These are phyloP conservation scores for Pachycephus smyrnensis DNA, from an alignment of 2,888 invertebrate genomes.

Conservation along the genomic window DNA sequence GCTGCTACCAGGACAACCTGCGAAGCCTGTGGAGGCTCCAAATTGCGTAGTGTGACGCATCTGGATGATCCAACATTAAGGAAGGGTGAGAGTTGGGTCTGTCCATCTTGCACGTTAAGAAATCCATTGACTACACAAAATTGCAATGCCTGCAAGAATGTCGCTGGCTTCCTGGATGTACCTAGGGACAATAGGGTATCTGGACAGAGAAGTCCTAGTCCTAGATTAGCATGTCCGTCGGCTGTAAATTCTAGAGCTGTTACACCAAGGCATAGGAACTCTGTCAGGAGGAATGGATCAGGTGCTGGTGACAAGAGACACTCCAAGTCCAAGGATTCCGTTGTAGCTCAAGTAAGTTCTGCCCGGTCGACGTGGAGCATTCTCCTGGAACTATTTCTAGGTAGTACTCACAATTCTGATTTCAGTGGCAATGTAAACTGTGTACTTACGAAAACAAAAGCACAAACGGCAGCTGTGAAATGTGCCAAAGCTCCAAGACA, in stretches of 20 bases:
- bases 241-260: constrained; percentile 54
- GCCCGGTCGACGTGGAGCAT: not conserved
- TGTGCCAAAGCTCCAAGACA: constrained; percentile 77
- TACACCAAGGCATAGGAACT: constrained; percentile 62
- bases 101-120: constrained; percentile 82
- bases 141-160: constrained; percentile 84
- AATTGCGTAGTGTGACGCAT: constrained; percentile 76
- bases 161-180: constrained; percentile 65
- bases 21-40: constrained; percentile 89
- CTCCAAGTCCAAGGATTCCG: constrained; percentile 52
- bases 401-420: not conserved
- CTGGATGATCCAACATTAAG: constrained; percentile 77
- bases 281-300: constrained; percentile 58
- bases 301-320: constrained; percentile 53
- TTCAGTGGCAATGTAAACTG: constrained; percentile 80
- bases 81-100: constrained; percentile 79
- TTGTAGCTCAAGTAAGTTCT: constrained; percentile 45
- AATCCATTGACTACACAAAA: constrained; percentile 77
- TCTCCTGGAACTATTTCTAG: not conserved
- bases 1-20: constrained; percentile 78
- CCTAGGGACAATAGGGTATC: constrained; percentile 47
- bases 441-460: constrained; percentile 85
- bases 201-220: constrained; percentile 62
- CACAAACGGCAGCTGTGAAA: constrained; percentile 75
- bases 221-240: constrained; percentile 45